Base-by-base conservation (phyloP, 2,888 invertebrate genomes). In the Vanessa cardui region DNA sequence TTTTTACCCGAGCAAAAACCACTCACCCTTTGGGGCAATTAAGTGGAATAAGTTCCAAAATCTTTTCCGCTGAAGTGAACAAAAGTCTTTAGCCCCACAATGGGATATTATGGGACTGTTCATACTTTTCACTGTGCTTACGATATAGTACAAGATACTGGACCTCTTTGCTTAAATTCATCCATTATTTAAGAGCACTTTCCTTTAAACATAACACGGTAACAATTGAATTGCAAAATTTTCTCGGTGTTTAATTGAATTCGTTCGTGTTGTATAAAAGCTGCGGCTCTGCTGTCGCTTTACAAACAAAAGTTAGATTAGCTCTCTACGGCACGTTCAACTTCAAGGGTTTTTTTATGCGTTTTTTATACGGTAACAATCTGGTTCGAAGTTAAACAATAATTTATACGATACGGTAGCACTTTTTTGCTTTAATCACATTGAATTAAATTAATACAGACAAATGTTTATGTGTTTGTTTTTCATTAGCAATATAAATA, bases 271-370 rank as follows among this genome's bases (percentile, higher is more conserved):
- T 56, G 56, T 56, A 56, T 61, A 66, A 64, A 64, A 61, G 60
- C 47, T 45, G 46, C 65, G 60, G 54, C 52, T 60, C 46, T 60
- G 33, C 16, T 66, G 65, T 66, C 65, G 54, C 65, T 64, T 64
- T n/a, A 60, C 60, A 54, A 65, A 47, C 65, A 65, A 54, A 50
- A 66, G 61, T 61, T 66, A 61, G 65, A 66, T 61, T 61, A 54
- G 60, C 60, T 56, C 21, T 21, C 56, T 20, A 39, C 33, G 39
- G 56, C 33, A 39, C 33, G 33, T 56, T 56, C 39, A 39, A 39
- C 18, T 56, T 56, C 39, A 20, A 18, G 6, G 39, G 33, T 18
- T 56, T 39, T n/a, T 56, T 56, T 39, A 56, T 56, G 18, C 39
- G 33, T 54, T 54, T 56, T 54, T 56, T 39, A 56, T 56, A 56